Base-by-base conservation (phyloP, 2,797 vertebrate genomes). In the Alcedo atthis region DNA sequence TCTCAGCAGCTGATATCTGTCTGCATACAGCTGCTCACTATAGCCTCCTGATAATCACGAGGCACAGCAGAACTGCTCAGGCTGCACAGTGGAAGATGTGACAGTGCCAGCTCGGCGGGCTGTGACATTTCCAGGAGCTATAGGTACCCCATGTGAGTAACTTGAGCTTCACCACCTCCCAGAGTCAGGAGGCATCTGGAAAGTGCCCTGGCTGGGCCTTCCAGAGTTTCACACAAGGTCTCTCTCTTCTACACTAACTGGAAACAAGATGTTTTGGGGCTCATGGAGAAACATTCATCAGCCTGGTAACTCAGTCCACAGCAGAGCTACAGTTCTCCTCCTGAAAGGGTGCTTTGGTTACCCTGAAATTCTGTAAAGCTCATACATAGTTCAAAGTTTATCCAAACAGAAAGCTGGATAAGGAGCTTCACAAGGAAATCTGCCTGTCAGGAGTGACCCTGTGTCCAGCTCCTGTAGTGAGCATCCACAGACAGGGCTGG, bases 31-130 rank as follows among this genome's bases (percentile, higher is more conserved):
- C 43, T 0, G 1, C 53, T 68, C 2, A 1, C 1, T 0, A 2
- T 16, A 37, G 58, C 35, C 18, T 8, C 58, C 58, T 2, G 1
- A 1, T 0, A 2, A n/a, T 55, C 51, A 48, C 0, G 1, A 26
- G 21, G 53, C 33, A 33, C 30, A 13, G 33, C 0, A 0, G 43
- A 84, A 67, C 69, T 0, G 0, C 69, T 48, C 0, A 0, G 64
- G 32, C 45, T 46, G 59, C 2, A 1, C 0, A 0, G 37, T 62
- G 37, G 15, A 75, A 79, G 26, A 59, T n/a, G 17, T 25, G 76
- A 85, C 6, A 4, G 48, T 77, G 90, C 55, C 85, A 76, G 68
- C 43, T 62, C 1, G 0, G 18, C 4, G 1, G 55, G 48, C 64
- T 46, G 43, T 91, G 93, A 91, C 77, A 81, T 71, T 95, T 91